These are phyloP conservation scores for Andrena marginata DNA, from an alignment of 2,888 invertebrate species.

Conservation along the genomic window DNA sequence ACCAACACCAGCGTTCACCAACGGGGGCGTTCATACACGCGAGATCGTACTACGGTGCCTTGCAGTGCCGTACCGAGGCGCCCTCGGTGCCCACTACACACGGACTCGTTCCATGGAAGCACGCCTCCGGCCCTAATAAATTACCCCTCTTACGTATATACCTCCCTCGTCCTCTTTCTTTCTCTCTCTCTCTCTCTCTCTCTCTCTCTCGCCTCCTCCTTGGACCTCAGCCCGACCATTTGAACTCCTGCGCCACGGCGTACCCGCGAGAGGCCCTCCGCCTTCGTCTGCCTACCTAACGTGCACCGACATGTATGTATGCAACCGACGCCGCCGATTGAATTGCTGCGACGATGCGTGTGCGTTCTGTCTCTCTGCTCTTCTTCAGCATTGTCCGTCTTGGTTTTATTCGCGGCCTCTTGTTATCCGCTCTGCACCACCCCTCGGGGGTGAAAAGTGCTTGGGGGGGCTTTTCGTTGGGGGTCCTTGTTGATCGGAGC, in stretches of 20 bases:
- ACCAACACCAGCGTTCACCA: slow-evolving; percentile 54
- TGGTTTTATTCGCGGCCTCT: neutral
- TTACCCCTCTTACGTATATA: slow-evolving; percentile 78
- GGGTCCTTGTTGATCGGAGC: neutral
- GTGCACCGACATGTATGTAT: slow-evolving; percentile 48
- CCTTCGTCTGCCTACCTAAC: slow-evolving; percentile 38
- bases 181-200: slow-evolving; percentile 15
- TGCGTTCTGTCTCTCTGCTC: slow-evolving; percentile 15
- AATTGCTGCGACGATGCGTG: slow-evolving; percentile 73
- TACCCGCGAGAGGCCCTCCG: slow-evolving; percentile 56
- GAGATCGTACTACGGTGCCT: slow-evolving; percentile 50
- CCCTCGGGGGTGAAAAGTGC: neutral
- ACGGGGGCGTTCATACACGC: slow-evolving; percentile 52
- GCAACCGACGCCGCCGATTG: slow-evolving; percentile 68
- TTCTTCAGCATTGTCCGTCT: neutral
- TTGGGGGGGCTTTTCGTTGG: neutral
- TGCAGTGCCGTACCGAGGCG: slow-evolving; percentile 63
- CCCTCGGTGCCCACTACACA: slow-evolving; percentile 47
- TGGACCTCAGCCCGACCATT: slow-evolving; percentile 70
- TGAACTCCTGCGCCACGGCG: slow-evolving; percentile 71
- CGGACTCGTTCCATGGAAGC: slow-evolving; percentile 68
- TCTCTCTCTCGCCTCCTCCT: slow-evolving; percentile 19
- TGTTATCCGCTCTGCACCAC: neutral
- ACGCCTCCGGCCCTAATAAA: slow-evolving; percentile 81
- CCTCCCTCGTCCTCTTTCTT: neutral